Conservation (phyloP, 2,113 vertebrate species). For the Menura novaehollandiae region DNA sequence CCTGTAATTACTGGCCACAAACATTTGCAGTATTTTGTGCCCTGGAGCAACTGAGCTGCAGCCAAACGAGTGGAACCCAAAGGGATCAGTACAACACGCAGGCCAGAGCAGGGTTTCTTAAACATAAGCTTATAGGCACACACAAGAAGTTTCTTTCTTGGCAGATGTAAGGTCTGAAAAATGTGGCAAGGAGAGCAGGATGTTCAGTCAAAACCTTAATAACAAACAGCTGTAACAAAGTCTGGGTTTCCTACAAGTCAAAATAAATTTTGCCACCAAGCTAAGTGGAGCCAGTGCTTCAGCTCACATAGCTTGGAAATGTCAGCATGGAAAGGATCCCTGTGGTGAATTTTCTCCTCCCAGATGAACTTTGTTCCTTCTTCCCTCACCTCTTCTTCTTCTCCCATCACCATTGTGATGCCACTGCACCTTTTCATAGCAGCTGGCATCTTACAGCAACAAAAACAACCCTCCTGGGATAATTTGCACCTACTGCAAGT, state of each 20-base stretch:
- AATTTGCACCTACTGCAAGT: background rate
- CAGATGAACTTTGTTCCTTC: background rate
- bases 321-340: background rate
- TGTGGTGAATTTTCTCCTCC: background rate
- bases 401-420: accelerated
- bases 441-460: background rate
- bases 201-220: conserved; percentile 25
- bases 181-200: background rate
- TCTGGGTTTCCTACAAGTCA: background rate
- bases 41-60: background rate
- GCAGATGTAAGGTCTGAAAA: conserved; percentile 11
- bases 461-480: background rate
- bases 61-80: background rate
- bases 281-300: background rate
- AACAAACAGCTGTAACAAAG: conserved; percentile 30
- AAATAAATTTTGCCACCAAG: background rate
- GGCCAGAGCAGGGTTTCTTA: background rate
- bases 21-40: background rate
- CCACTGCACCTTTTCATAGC: background rate
- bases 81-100: background rate
- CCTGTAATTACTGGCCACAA: background rate
- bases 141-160: conserved; percentile 10
- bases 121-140: background rate
- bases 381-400: background rate
- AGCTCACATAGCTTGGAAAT: background rate